Evolutionary conservation across 2,888 invertebrate species (phyloP), one percentile per base, ranked within the genome.

Genomic region (Melangyna quadrimaculata): DNA sequence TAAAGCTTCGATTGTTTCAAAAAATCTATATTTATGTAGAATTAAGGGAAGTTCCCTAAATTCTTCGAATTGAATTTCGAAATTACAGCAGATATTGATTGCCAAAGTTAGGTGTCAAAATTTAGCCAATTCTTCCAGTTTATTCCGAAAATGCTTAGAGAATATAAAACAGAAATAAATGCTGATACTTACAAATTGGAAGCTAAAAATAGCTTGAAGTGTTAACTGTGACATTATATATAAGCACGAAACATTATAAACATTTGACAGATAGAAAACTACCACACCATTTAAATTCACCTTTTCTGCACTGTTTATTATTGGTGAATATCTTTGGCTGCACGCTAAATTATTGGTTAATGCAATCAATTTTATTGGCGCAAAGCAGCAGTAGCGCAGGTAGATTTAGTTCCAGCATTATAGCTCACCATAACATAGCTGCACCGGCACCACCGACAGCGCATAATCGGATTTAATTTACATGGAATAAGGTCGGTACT

Each of bases 401-500:
- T 59, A 53, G n/a, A 63, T 78, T 73, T 45, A 65, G 65, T 59
- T 72, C 59, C 81, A 77, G 32, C 45, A 32, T 65, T 65, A 32
- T 32, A 48, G 48, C 32, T 48, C 19, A 9, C n/a, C 17, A 43
- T 45, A 35, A 35, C n/a, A 22, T 69, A 55, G 4, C n/a, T 22
- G 51, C 17, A 48, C 24, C 14, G 8, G 29, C n/a, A 14, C 43
- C 63, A 27, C 19, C 73, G 27, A 53, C 78, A 67, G 78, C 73
- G 61, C 77, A 77, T 86, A 86, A 86, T 86, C 86, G 86, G 86
- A 86, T 81, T 86, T 86, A 86, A 86, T 81, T 86, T 81, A 86
- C 81, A 86, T 81, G 73, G 78, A 78, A 81, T 86, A 81, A 86
- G 86, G 81, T 78, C 81, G 86, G 81, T 65, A 65, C 70, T 77